These are phyloP conservation scores for Erebia epiphron DNA, from an alignment of 2,888 invertebrate species.

Conservation along the genomic window DNA sequence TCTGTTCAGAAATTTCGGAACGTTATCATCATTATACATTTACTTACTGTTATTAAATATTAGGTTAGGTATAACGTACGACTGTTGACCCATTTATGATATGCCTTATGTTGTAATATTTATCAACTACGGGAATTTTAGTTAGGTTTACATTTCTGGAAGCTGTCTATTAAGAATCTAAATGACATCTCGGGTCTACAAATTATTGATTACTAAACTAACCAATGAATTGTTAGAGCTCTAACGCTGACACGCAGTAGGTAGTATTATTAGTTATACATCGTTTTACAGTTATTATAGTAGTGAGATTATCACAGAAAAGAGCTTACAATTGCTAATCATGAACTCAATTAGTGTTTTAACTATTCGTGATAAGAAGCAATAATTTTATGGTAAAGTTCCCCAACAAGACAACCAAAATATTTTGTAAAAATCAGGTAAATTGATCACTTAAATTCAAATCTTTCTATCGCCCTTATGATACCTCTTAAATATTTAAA, in stretches of 20 bases:
- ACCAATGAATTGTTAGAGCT: no score
- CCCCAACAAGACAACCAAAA: background rate
- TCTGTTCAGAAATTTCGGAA: slow-evolving; percentile 29
- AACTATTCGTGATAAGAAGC: background rate
- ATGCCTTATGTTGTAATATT: slow-evolving; percentile 21
- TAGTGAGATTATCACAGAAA: no score
- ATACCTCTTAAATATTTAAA: background rate
- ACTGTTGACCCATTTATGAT: slow-evolving; percentile 28
- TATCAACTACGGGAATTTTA: slow-evolving; percentile 2
- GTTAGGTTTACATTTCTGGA: background rate
- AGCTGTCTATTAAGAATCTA: background rate
- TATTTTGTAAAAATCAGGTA: background rate
- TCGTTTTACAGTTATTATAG: no score
- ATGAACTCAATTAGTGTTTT: no score
- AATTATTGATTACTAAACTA: no score
- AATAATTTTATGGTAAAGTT: background rate
- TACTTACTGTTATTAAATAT: slow-evolving; percentile 33
- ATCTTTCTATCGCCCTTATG: background rate
- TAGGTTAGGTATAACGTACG: slow-evolving; percentile 32
- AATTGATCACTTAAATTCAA: background rate
- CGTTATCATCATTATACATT: slow-evolving; percentile 28
- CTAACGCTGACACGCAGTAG: no score
- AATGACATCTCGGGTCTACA: background rate
- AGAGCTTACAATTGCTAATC: background rate
- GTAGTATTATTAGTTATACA: no score